Evolutionary conservation across 2,113 vertebrate genomes (phyloP).

Genomic region (Trematocara variabile): DNA sequence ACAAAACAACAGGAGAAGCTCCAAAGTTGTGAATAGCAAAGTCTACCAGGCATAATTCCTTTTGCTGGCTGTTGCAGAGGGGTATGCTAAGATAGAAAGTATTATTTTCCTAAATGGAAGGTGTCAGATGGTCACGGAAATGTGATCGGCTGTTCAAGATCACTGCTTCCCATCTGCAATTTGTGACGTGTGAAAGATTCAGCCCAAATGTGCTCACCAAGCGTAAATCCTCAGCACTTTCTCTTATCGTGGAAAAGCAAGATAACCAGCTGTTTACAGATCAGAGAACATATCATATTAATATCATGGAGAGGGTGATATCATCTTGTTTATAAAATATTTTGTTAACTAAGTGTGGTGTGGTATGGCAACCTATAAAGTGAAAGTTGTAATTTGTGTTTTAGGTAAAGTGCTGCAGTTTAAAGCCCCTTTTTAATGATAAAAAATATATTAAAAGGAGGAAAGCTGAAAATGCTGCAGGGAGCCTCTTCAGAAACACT

Average conservation of each 20-base stretch:
- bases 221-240: slow-evolving; percentile 99
- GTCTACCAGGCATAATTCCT: slow-evolving; percentile 96
- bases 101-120: slow-evolving; percentile 99
- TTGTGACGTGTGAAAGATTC: slow-evolving; percentile 99
- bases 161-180: slow-evolving; percentile 99
- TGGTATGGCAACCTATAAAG: slow-evolving; percentile 69
- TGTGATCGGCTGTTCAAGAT: slow-evolving; percentile 99
- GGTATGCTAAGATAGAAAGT: slow-evolving; percentile 99
- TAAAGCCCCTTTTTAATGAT: slow-evolving; percentile 8
- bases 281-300: slow-evolving; percentile 99
- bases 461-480: neutral
- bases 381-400: slow-evolving; percentile 62
- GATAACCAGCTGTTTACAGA: slow-evolving; percentile 99
- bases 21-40: slow-evolving; percentile 74
- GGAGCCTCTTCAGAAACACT: neutral
- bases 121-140: slow-evolving; percentile 99
- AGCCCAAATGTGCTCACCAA: slow-evolving; percentile 99
- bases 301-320: slow-evolving; percentile 91
- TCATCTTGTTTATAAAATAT: slow-evolving; percentile 82
- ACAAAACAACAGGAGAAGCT: slow-evolving; percentile 62
- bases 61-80: slow-evolving; percentile 94
- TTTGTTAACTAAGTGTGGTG: slow-evolving; percentile 80
- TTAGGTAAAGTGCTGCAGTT: slow-evolving; percentile 28
- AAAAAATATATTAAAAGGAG: neutral
- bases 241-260: slow-evolving; percentile 99